phyloP scores from a whole-genome alignment of 2,888 invertebrate genomes.

The Hyles lineata region DNA sequence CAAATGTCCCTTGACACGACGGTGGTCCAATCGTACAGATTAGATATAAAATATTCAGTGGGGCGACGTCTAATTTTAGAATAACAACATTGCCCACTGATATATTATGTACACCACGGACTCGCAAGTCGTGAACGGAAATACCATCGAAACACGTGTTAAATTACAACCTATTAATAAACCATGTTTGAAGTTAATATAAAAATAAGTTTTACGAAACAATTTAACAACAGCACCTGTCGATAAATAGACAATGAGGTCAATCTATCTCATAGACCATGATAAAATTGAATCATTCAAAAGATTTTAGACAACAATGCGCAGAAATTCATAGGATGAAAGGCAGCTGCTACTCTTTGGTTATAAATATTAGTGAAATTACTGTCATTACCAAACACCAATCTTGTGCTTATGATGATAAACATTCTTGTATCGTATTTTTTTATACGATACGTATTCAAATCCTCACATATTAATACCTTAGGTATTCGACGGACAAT shows the following conservation, averaged over 20 bases:
- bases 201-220: background rate
- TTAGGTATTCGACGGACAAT: background rate
- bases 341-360: too few relatives aligned
- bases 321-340: too few relatives aligned
- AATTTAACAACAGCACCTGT: background rate
- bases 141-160: conserved; percentile 21
- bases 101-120: conserved; percentile 16
- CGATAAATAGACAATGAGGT: too few relatives aligned
- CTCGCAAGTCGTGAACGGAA: conserved; percentile 7
- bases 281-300: too few relatives aligned
- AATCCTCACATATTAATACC: background rate
- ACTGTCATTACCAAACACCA: too few relatives aligned
- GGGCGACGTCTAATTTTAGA: conserved; percentile 12
- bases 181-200: background rate
- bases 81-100: background rate
- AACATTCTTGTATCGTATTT: too few relatives aligned
- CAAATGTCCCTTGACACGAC: background rate
- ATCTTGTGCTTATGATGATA: too few relatives aligned
- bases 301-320: too few relatives aligned
- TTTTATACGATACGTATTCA: too few relatives aligned
- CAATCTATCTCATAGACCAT: too few relatives aligned
- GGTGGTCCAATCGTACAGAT: background rate
- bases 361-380: too few relatives aligned
- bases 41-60: conserved; percentile 14
- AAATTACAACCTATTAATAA: conserved; percentile 3